Evolutionary conservation across 2,888 invertebrate species (phyloP), one percentile per base, ranked within the genome.

Genomic region (Campoplex nolae): DNA sequence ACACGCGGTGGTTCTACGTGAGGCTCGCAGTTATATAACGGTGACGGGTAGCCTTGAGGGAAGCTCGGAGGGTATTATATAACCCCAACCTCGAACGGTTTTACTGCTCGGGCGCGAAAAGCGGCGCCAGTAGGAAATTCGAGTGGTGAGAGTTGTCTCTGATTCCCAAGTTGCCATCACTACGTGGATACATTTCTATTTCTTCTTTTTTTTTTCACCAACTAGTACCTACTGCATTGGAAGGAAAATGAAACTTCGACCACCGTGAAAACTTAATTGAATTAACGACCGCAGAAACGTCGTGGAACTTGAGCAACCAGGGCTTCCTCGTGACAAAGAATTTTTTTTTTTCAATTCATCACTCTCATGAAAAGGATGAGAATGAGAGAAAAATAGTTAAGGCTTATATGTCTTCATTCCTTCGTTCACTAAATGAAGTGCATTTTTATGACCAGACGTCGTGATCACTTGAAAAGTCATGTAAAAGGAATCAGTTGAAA

Each of bases 261-360:
- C 84, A 74, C 79, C 83, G 81, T 74, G 83, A 56, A 81, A 85
- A 87, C 84, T 83, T 88, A 88, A 89, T 89, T 88, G 88, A 88
- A 89, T 89, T 88, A 89, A 89, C 88, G 84, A 87, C 79, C 76
- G 80, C 54, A 73, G 78, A 78, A 87, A 74, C 84, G 79, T 84
- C 81, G 74, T 58, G 68, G 67, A 82, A n/a, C 68, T 75, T 79
- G 77, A 74, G 48, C 65, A 48, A 51, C 76, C 88, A 85, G 74
- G 83, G 62, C 88, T 84, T 84, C 45, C 65, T 70, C 70, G 38
- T 28, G 74, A 54, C 38, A 28, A 76, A 48, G 58, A 82, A 4
- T 83, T 79, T 81, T 23, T 23, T 23, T 48, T 86, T 79, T 78
- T 70, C 45, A 28, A 11, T 83, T 75, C 84, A 84, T 82, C 86